A percentile compares a stretch with the other conserved stretches of the same genome.
Evolutionary conservation across 1,140 invertebrate species (phyloP).

Genomic region (Caenorhabditis brenneri): DNA sequence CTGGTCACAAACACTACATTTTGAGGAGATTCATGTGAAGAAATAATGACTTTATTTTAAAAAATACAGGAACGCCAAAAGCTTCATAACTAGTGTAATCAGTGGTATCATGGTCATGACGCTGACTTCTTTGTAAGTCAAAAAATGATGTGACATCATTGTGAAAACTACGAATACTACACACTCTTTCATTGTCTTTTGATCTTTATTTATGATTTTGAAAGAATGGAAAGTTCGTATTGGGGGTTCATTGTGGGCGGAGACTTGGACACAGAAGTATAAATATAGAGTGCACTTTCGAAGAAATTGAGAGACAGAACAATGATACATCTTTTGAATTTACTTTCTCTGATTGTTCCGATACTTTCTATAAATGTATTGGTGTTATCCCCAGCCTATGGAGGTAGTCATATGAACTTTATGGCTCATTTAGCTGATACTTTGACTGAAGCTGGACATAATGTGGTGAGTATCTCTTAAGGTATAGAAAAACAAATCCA

Average conservation of each 20-base stretch:
- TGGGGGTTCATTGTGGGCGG: neutral
- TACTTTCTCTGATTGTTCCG: neutral
- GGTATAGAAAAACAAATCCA: too few species aligned
- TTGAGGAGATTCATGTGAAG: neutral
- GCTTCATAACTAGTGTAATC: neutral
- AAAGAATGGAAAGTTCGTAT: neutral
- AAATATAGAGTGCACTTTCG: neutral
- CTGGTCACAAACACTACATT: neutral
- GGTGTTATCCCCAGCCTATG: slow-evolving; percentile 19
- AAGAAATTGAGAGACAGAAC: neutral
- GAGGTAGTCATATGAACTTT: slow-evolving; percentile 45
- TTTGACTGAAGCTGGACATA: slow-evolving; percentile 73
- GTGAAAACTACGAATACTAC: neutral
- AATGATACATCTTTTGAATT: neutral
- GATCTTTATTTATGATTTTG: slow-evolving; percentile 5
- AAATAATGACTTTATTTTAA: neutral
- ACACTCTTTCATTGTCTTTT: neutral
- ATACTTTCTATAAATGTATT: neutral
- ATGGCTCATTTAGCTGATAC: slow-evolving; percentile 48
- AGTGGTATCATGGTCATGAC: neutral
- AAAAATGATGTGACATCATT: neutral
- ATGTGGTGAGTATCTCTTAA: slow-evolving; percentile 50
- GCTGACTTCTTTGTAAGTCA: neutral
- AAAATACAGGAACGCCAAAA: neutral
- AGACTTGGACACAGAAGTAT: neutral